These are phyloP conservation scores for Blennius ocellaris DNA, from an alignment of 2,113 vertebrate genomes.

Conservation along the genomic window DNA sequence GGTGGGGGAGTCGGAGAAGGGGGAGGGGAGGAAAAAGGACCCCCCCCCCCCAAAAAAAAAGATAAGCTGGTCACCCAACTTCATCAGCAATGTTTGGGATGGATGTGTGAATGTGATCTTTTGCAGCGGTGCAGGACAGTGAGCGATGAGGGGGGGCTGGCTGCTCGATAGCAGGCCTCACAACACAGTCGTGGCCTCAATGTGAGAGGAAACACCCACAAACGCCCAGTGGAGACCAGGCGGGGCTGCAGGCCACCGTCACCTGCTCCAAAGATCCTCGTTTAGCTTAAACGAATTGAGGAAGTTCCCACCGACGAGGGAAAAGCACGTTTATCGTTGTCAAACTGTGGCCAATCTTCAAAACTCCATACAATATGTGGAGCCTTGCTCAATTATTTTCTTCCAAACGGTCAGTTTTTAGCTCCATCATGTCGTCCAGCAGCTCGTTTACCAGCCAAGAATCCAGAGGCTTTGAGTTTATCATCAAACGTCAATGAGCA, in stretches of 20 bases:
- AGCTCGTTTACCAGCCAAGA: too few relatives aligned
- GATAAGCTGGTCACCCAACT: slow-evolving; percentile 53
- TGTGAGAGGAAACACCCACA: neutral
- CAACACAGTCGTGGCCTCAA: neutral
- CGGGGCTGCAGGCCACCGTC: neutral
- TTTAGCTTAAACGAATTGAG: neutral
- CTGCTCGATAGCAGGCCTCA: neutral
- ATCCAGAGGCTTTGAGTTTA: neutral
- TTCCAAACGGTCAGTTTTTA: too few relatives aligned
- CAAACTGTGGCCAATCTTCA: too few relatives aligned
- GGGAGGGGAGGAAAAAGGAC: neutral
- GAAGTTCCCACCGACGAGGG: too few relatives aligned
- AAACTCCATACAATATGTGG: too few relatives aligned
- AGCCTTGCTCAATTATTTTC: too few relatives aligned
- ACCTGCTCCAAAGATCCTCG: neutral
- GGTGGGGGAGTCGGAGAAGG: slow-evolving; percentile 34
- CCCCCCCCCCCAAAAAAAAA: slow-evolving; percentile 8
- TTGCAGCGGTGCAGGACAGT: neutral
- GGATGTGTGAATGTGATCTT: slow-evolving; percentile 50
- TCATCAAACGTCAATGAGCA: neutral
- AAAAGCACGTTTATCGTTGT: too few relatives aligned
- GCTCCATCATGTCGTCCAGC: too few relatives aligned
- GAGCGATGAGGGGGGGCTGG: neutral
- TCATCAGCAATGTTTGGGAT: slow-evolving; percentile 49
- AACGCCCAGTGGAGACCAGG: neutral